Evolutionary conservation across 2,797 vertebrate species (phyloP), one percentile per base, ranked within the genome.

Genomic region (Austrolebias charrua): DNA sequence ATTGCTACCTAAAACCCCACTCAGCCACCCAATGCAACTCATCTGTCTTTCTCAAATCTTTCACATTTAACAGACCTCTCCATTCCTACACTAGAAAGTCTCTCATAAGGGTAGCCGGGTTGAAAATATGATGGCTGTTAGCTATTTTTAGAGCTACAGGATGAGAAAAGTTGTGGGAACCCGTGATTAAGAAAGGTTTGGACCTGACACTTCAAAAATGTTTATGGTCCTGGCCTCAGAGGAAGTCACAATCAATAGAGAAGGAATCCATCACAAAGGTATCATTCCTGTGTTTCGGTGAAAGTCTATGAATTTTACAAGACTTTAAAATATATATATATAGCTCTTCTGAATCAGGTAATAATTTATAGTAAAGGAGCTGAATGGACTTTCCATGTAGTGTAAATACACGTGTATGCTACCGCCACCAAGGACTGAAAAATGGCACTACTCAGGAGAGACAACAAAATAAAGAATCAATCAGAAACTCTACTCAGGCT

Each of bases 371-470:
- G 68, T 63, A 66, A 72, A 81, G 71, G 71, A 54, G 60, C 60
- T 63, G 81, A 89, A 92, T 91, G 87, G 89, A 83, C 75, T 92
- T 92, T 90, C 69, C 70, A 54, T 91, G 90, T 91, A 80, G 78
- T 82, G 86, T 87, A 86, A 85, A 90, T 90, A 83, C 79, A 78
- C 54, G 24, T 72, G 69, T 79, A 73, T 18, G 58, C 43, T 28
- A 62, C 61, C 67, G 64, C 73, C 83, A 66, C 60, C 56, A 10
- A 69, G 42, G 60, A 72, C 76, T 73, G 50, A 77, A 85, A 82
- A 62, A 54, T 46, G 14, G 63, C 71, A 65, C 75, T 65, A 42
- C 68, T 72, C 68, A 71, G 74, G 76, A 75, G 60, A 76, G 62
- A 80, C 52, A 71, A 77, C 70, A 69, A 58, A 63, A 66, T 63